A percentile compares a stretch with the other conserved stretches of the same genome.
Conservation (phyloP, 2,797 vertebrate genomes). For the Rhinatrema bivittatum region DNA sequence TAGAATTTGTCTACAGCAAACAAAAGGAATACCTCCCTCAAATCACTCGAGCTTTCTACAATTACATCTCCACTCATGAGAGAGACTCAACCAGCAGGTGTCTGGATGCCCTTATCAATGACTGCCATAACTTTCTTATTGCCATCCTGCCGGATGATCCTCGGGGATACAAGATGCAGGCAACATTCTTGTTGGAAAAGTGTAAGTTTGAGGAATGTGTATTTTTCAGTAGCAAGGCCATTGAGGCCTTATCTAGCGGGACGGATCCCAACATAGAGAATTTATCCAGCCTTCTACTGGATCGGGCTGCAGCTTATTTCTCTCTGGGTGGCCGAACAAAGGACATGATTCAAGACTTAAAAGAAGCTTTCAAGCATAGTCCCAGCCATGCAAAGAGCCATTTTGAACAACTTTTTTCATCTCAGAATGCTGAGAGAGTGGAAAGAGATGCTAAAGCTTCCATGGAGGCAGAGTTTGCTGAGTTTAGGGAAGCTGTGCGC, state of each 20-base stretch:
- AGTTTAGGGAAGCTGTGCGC: constrained; percentile 68
- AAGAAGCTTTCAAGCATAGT: constrained; percentile 63
- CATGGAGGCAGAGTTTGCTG: constrained; percentile 61
- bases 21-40: constrained; percentile 65
- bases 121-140: constrained; percentile 55
- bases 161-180: constrained; percentile 48
- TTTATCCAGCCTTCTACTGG: constrained; percentile 55
- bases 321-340: constrained; percentile 46
- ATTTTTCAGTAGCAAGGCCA: constrained; percentile 49
- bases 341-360: constrained; percentile 67
- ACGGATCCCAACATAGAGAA: constrained; percentile 25
- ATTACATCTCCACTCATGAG: constrained; percentile 12
- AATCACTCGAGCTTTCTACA: constrained; percentile 55
- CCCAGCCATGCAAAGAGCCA: constrained; percentile 52
- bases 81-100: background rate
- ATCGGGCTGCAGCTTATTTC: constrained; percentile 71
- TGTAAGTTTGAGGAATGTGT: constrained; percentile 61
- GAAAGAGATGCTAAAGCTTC: constrained; percentile 27
- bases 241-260: constrained; percentile 16
- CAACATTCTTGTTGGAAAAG: constrained; percentile 52
- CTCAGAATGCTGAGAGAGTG: constrained; percentile 33
- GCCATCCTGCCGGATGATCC: constrained; percentile 52
- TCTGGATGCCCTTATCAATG: constrained; percentile 8
- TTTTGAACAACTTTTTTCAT: constrained; percentile 64
- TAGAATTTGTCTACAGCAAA: constrained; percentile 51